Evolutionary conservation across 2,888 invertebrate species (phyloP).

Genomic region (Platerodrilus igneus): DNA sequence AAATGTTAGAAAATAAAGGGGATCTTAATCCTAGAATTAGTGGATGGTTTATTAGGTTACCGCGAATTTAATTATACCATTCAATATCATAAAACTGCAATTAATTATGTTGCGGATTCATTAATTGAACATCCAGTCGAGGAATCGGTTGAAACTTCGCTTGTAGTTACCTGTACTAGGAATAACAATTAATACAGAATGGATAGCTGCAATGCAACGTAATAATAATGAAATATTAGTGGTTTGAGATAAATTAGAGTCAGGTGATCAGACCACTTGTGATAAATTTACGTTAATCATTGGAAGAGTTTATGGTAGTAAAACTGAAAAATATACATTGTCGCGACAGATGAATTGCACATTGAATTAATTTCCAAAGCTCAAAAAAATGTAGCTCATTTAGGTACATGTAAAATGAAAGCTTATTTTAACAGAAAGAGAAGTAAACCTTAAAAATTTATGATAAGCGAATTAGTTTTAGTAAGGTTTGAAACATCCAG

Average conservation of each 20-base stretch:
- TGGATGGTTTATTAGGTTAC: too few relatives aligned
- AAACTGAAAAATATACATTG: slow-evolving; percentile 12
- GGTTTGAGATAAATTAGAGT: slow-evolving; percentile 12
- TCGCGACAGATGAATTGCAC: slow-evolving; percentile 20
- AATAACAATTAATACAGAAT: slow-evolving; percentile 7
- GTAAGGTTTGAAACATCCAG: neutral
- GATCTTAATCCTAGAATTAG: too few relatives aligned
- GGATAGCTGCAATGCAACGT: slow-evolving; percentile 10
- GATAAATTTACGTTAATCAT: slow-evolving; percentile 13
- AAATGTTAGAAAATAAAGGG: too few relatives aligned
- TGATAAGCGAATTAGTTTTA: neutral
- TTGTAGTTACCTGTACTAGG: slow-evolving; percentile 20
- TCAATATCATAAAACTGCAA: too few relatives aligned
- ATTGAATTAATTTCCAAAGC: slow-evolving; percentile 1
- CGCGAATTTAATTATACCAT: too few relatives aligned
- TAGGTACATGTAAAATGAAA: neutral
- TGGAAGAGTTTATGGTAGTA: slow-evolving; percentile 19
- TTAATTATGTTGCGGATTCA: too few relatives aligned
- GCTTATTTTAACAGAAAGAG: neutral
- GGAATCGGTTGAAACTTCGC: slow-evolving; percentile 11
- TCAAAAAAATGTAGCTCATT: slow-evolving; percentile 37
- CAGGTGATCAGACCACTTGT: slow-evolving; percentile 21
- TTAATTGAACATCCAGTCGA: too few relatives aligned
- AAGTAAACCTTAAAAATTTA: neutral
- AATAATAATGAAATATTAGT: slow-evolving; percentile 7